Percentiles rank a stretch among this genome's conserved stretches.
phyloP scores from a whole-genome alignment of 2,797 vertebrate species.

The Chromobotia macracanthus region DNA sequence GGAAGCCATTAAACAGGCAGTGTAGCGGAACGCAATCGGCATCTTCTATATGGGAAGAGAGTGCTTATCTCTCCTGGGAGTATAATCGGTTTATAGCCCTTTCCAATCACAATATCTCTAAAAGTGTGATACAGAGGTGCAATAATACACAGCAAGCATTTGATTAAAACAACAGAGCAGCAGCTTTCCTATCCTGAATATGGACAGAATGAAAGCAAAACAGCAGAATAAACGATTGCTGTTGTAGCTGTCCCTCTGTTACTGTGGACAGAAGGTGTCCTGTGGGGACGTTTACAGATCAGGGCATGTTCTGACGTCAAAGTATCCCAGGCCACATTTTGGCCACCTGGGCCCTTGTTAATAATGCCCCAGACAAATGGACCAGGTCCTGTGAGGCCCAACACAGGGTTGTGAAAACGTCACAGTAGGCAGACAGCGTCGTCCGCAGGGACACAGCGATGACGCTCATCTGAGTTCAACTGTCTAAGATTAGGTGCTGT shows the following conservation, averaged over 20 bases:
- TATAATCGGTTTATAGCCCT: slow-evolving; percentile 63
- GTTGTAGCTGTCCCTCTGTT: slow-evolving; percentile 17
- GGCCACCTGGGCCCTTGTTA: slow-evolving; percentile 42
- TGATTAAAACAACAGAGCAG: slow-evolving; percentile 67
- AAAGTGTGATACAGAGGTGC: slow-evolving; percentile 67
- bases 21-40: neutral
- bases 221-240: neutral
- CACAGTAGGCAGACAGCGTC: slow-evolving; percentile 26
- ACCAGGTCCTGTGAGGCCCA: slow-evolving; percentile 45
- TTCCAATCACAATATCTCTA: slow-evolving; percentile 73
- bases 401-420: slow-evolving; percentile 37
- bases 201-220: neutral
- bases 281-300: slow-evolving; percentile 42
- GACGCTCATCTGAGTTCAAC: slow-evolving; percentile 50
- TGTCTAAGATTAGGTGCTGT: slow-evolving; percentile 52
- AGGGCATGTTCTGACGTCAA: slow-evolving; percentile 60
- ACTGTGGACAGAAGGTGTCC: slow-evolving; percentile 34
- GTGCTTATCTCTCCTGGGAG: slow-evolving; percentile 48
- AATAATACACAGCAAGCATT: slow-evolving; percentile 67
- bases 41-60: slow-evolving; percentile 16
- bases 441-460: slow-evolving; percentile 22
- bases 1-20: slow-evolving; percentile 36
- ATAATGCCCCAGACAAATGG: slow-evolving; percentile 57
- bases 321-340: slow-evolving; percentile 57
- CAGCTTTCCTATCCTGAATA: neutral